Percentiles rank a stretch among this genome's conserved stretches.
Evolutionary conservation across 2,797 vertebrate species (phyloP).

Genomic region (Gymnopithys bicolor): DNA sequence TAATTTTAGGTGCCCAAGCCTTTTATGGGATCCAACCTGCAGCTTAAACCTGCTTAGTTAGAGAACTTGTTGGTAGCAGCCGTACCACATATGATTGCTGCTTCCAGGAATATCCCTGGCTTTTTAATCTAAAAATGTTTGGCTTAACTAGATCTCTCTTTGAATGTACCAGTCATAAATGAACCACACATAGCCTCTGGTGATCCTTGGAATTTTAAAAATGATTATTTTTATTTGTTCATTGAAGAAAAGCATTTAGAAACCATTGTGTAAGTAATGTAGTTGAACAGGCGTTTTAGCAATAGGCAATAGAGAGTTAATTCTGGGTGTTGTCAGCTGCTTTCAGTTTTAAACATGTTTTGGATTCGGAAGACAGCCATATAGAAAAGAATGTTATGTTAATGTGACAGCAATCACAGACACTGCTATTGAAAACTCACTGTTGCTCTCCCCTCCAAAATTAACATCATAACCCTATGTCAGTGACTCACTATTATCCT

Average conservation of each 20-base stretch:
- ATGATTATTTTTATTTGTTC: slow-evolving; percentile 20
- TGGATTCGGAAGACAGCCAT: slow-evolving; percentile 31
- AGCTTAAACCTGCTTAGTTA: background rate
- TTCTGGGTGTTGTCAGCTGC: slow-evolving; percentile 59
- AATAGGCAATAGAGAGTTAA: slow-evolving; percentile 69
- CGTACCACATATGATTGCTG: accelerated
- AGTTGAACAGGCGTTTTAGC: slow-evolving; percentile 62
- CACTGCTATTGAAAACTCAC: slow-evolving; percentile 67
- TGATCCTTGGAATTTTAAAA: background rate
- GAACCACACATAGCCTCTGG: background rate
- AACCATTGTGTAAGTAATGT: slow-evolving; percentile 36
- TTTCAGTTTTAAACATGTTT: slow-evolving; percentile 56
- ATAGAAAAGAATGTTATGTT: slow-evolving; percentile 62
- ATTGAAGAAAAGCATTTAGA: slow-evolving; percentile 52
- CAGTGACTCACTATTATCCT: slow-evolving; percentile 78
- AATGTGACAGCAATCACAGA: slow-evolving; percentile 67
- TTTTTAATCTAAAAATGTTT: background rate
- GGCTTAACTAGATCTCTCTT: background rate
- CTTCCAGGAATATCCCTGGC: background rate
- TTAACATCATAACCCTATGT: slow-evolving; percentile 80
- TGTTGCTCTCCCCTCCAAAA: slow-evolving; percentile 69
- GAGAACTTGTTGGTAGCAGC: background rate
- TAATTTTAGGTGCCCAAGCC: background rate
- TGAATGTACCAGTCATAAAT: background rate
- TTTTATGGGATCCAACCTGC: background rate